Conservation (phyloP, 2,113 vertebrate species). For the Tetrao urogallus region DNA sequence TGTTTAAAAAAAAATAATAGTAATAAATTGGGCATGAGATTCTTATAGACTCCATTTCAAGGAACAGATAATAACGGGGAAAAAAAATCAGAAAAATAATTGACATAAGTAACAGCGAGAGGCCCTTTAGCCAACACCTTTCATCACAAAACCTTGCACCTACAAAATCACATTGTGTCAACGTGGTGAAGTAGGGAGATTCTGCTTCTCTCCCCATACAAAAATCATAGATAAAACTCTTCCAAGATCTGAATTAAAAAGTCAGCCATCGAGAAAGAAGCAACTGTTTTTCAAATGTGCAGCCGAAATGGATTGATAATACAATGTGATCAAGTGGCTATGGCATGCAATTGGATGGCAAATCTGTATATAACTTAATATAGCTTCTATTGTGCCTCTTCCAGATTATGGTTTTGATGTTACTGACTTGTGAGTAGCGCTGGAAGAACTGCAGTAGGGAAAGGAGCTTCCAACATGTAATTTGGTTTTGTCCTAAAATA, state of each 20-base stretch:
- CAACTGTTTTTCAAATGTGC: constrained; percentile 15
- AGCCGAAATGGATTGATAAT: neutral
- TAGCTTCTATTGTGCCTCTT: constrained; percentile 59
- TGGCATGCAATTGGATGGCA: constrained; percentile 51
- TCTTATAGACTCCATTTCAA: neutral
- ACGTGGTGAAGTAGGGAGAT: neutral
- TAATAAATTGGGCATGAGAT: neutral
- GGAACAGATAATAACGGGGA: neutral
- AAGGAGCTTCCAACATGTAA: constrained; percentile 65
- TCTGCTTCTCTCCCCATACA: neutral
- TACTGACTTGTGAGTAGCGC: constrained; percentile 36
- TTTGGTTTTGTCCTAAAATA: constrained; percentile 71
- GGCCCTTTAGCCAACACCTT: neutral
- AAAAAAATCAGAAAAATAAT: neutral
- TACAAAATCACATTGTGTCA: neutral
- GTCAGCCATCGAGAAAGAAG: constrained; percentile 15
- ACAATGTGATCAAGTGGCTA: neutral
- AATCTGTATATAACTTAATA: constrained; percentile 68
- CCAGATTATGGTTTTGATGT: constrained; percentile 29
- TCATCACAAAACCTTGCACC: neutral
- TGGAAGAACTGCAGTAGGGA: constrained; percentile 52
- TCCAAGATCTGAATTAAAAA: neutral
- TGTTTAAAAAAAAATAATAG: neutral
- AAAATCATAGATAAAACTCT: neutral
- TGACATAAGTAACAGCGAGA: neutral